Evolutionary conservation across 2,113 vertebrate genomes (phyloP).

Genomic region (Potamarius usumacintae): DNA sequence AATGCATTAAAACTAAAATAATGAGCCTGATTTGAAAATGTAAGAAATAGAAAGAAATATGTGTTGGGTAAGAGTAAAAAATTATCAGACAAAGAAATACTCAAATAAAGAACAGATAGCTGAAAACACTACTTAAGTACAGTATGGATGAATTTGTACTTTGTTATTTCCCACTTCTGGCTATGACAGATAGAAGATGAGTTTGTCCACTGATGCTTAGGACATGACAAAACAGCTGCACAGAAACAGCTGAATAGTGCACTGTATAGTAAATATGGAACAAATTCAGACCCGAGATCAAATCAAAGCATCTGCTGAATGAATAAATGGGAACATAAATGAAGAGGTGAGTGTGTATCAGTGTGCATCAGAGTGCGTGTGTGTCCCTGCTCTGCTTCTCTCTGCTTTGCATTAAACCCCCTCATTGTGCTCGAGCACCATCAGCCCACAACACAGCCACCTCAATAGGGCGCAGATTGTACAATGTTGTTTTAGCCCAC

Average conservation of each 20-base stretch:
- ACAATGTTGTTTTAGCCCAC: constrained; percentile 73
- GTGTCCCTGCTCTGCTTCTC: neutral
- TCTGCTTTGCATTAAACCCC: constrained; percentile 26
- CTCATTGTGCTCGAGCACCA: constrained; percentile 45
- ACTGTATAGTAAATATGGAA: neutral
- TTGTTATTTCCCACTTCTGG: too few relatives aligned
- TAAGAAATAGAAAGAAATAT: too few relatives aligned
- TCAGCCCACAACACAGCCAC: constrained; percentile 54
- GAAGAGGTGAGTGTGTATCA: neutral
- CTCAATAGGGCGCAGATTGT: constrained; percentile 66
- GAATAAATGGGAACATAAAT: neutral
- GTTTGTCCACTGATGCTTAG: neutral
- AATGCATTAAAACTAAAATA: too few relatives aligned
- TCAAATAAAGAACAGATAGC: too few relatives aligned
- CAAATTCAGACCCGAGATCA: constrained; percentile 7
- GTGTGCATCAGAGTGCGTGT: neutral
- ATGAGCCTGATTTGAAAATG: too few relatives aligned
- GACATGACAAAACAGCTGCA: neutral
- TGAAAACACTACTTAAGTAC: too few relatives aligned
- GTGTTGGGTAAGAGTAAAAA: too few relatives aligned
- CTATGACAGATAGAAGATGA: neutral
- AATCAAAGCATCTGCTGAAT: neutral
- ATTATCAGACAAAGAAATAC: too few relatives aligned
- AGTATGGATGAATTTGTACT: too few relatives aligned
- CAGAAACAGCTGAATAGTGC: too few relatives aligned